Evolutionary conservation across 30 jellyfish, hydroid and myxozoan species (phyloP), one percentile per base, ranked within the genome.

Genomic region (Morbakka virulenta): DNA sequence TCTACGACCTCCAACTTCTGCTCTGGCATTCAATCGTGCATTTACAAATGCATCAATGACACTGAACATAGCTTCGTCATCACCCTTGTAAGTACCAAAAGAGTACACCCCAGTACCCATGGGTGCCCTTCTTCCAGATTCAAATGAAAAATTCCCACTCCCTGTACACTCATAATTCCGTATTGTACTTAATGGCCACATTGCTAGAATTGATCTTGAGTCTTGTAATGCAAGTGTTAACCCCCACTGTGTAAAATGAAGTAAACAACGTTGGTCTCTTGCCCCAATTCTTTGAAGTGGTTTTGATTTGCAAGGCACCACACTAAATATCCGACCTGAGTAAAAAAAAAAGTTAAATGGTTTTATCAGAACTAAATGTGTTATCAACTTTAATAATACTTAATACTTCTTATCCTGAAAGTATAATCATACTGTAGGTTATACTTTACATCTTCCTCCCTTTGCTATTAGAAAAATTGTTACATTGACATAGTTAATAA

Each of bases 191-290:
- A 91, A 36, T 1, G 98, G 98, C 98, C 98, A 91, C 87, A 91
- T 57, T 11, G 98, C 92, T 3, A 91, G 77, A 1, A 91, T 90
- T 4, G 98, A 80, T 28, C 98, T 73, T 28, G 98, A 83, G 21
- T 91, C 90, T 53, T 91, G 98, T 36, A 91, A 67, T 17, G 98
- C 98, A 35, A 91, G 75, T 34, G 98, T 82, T 0, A 91, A 81
- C 22, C 98, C 98, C 98, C 98, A 91, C 72, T 76, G 77, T 3
- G 98, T 83, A 79, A 91, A 91, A 57, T 91, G 96, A 36, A 91
- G 81, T 29, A 91, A 50, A 64, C 98, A 91, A 50, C 88, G 67
- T 33, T 91, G 98, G 27, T 91, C 96, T 25, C 82, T 84, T 1
- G 95, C 98, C 0, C 98, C 98, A 62, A 91, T 84, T 21, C 91